Percentiles rank a stretch among this genome's conserved stretches.
Conservation (phyloP, 1,140 invertebrate species). For the Campoletis sonorensis region DNA sequence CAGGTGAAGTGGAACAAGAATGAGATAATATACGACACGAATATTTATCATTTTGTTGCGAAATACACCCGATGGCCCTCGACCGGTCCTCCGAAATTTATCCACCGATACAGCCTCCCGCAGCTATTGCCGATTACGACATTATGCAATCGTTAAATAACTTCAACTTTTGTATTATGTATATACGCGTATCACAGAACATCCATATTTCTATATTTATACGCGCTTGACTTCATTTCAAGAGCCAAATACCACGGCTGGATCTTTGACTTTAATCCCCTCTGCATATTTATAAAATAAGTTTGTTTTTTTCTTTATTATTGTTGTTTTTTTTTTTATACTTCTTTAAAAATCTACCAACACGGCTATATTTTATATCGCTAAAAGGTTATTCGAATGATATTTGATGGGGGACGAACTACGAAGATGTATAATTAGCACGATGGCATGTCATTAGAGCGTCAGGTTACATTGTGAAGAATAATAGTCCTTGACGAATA, state of each 20-base stretch:
- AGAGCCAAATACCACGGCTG: not conserved
- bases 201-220: not conserved
- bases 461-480: not conserved
- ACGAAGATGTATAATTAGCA: not conserved
- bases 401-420: not conserved
- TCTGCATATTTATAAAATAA: not conserved
- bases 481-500: not conserved
- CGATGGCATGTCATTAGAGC: slow-evolving; percentile 3
- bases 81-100: slow-evolving; percentile 17
- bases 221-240: not conserved
- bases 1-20: not conserved
- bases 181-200: not conserved
- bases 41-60: slow-evolving; percentile 11
- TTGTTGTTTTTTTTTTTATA: not conserved
- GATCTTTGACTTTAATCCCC: not conserved
- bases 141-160: slow-evolving; percentile 26
- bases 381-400: slow-evolving; percentile 17
- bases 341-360: not conserved
- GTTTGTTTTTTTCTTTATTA: too few species aligned
- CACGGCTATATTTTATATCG: not conserved
- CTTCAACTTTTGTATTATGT: not conserved
- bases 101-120: not conserved
- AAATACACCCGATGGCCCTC: slow-evolving; percentile 10
- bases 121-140: not conserved
- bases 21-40: slow-evolving; percentile 20